phyloP scores from a whole-genome alignment of 2,113 vertebrate genomes.

The Zosterops japonicus region DNA sequence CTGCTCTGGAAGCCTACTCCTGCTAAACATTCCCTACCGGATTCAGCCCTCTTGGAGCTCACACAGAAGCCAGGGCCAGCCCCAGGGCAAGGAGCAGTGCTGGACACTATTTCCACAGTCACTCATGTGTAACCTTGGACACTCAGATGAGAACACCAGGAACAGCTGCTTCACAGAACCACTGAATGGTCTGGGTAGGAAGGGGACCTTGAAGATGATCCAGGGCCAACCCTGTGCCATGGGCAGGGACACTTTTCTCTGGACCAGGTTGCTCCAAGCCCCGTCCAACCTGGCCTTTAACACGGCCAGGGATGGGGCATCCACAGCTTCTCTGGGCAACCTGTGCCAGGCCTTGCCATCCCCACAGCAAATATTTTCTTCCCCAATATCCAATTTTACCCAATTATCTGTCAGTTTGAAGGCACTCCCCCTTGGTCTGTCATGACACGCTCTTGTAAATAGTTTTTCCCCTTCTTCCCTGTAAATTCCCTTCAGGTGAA shows the following conservation, averaged over 20 bases:
- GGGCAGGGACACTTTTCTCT: not conserved
- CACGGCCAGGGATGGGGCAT: not conserved
- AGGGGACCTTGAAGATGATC: not conserved
- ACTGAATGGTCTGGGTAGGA: not conserved
- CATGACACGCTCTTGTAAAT: accelerated
- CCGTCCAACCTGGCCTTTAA: accelerated
- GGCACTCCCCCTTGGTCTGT: not conserved
- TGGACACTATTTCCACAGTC: accelerated
- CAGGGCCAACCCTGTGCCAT: accelerated
- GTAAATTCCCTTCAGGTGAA: not conserved
- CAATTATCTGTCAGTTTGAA: not conserved
- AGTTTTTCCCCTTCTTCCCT: not conserved
- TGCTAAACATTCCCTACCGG: not conserved
- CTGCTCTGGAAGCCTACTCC: not conserved
- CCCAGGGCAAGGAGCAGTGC: not conserved
- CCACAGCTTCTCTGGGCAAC: not conserved
- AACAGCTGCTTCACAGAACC: not conserved
- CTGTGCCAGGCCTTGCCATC: not conserved
- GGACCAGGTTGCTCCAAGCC: not conserved
- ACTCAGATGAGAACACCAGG: not conserved
- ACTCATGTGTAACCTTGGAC: not conserved
- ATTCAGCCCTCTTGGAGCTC: not conserved
- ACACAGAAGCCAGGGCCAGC: accelerated
- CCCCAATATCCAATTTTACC: not conserved
- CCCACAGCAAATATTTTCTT: not conserved